Conservation (phyloP, 2,113 vertebrate species). For the Pterocles orientalis region DNA sequence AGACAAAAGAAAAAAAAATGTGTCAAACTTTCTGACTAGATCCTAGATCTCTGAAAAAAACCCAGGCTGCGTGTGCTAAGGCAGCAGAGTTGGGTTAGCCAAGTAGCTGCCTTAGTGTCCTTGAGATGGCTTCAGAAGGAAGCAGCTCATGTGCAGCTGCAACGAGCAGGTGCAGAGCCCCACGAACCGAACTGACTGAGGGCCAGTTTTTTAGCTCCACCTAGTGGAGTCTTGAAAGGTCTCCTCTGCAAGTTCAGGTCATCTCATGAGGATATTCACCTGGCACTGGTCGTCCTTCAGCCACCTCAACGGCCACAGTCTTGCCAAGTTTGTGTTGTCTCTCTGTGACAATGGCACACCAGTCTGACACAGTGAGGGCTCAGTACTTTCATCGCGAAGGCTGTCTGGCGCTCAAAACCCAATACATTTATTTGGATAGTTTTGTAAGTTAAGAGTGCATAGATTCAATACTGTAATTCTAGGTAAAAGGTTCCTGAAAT, state of each 20-base stretch:
- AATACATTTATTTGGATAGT: neutral
- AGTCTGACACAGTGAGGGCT: neutral
- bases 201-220: neutral
- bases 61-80: neutral
- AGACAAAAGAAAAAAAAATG: neutral
- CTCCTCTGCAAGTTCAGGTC: neutral
- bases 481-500: neutral
- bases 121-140: neutral
- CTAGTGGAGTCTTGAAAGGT: neutral
- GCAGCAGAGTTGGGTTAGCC: neutral
- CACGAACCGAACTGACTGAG: neutral
- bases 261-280: neutral
- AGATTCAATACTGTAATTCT: neutral
- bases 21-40: neutral
- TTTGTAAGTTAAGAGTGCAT: neutral
- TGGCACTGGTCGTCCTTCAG: neutral
- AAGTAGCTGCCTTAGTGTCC: neutral
- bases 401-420: neutral
- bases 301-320: neutral
- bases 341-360: neutral
- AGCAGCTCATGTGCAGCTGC: rapidly evolving
- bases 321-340: neutral
- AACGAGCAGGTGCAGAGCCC: rapidly evolving
- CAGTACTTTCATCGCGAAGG: neutral
- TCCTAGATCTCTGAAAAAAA: neutral